These are phyloP conservation scores for Nomada flava DNA, from an alignment of 2,888 invertebrate genomes.

Conservation along the genomic window DNA sequence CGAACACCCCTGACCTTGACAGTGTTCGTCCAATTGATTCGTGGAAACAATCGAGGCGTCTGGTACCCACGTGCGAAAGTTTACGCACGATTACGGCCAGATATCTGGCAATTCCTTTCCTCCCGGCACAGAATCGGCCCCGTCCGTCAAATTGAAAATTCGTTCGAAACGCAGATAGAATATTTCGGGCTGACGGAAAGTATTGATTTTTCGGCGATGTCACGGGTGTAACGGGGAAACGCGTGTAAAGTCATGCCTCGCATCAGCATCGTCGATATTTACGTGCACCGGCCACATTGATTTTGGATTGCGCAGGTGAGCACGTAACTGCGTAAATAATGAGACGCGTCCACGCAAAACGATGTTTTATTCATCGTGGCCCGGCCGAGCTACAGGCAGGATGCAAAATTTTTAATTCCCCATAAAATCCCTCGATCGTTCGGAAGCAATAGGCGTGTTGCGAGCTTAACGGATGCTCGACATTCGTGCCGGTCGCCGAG, in stretches of 20 bases:
- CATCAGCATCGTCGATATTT: conserved; percentile 59
- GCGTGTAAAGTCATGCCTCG: conserved; percentile 30
- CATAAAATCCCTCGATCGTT: conserved; percentile 73
- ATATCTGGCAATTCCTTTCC: neutral
- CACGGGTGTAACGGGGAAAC: conserved; percentile 39
- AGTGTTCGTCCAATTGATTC: conserved; percentile 11
- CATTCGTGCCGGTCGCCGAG: conserved; percentile 23
- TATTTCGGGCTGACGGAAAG: conserved; percentile 18
- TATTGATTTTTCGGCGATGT: conserved; percentile 51
- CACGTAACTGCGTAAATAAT: conserved; percentile 70
- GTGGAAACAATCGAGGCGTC: neutral
- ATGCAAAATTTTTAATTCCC: conserved; percentile 78
- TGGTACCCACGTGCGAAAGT: too few species aligned
- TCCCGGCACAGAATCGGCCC: neutral
- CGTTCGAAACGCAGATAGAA: conserved; percentile 6
- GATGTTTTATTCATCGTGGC: conserved; percentile 79
- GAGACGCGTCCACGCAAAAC: conserved; percentile 68
- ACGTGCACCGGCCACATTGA: conserved; percentile 61
- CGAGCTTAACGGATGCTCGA: conserved; percentile 18
- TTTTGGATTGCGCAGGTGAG: conserved; percentile 64
- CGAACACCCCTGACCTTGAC: conserved; percentile 40
- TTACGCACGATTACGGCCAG: too few species aligned
- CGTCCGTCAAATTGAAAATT: conserved; percentile 30
- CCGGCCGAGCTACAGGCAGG: conserved; percentile 42
- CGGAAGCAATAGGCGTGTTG: conserved; percentile 65